Conservation (phyloP, 2,797 vertebrate species). For the Anisognathus igniventris region DNA sequence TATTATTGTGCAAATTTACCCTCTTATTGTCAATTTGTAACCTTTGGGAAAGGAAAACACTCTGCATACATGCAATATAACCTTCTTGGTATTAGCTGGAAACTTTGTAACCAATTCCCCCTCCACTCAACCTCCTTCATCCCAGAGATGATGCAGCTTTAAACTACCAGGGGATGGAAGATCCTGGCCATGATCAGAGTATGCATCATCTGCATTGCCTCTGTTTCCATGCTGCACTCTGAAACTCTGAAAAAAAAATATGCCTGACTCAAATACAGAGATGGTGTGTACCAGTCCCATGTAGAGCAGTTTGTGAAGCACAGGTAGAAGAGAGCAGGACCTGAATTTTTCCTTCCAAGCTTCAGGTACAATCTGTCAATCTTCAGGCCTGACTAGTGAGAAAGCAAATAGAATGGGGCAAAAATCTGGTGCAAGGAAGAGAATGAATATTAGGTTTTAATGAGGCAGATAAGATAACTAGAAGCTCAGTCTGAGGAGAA, state of each 20-base stretch:
- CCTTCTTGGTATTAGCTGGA: background rate
- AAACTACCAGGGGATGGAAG: background rate
- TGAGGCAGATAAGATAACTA: background rate
- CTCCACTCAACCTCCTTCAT: background rate
- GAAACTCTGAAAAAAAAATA: background rate
- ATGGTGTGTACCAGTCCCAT: background rate
- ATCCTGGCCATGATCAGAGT: background rate
- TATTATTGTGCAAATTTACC: background rate
- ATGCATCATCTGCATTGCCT: background rate
- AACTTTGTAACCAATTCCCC: background rate
- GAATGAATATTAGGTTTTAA: background rate
- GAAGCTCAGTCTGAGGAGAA: background rate
- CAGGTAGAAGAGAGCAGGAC: background rate
- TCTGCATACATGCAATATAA: background rate
- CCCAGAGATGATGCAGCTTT: background rate
- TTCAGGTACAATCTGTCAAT: background rate
- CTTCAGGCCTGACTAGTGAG: background rate
- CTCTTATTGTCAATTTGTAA: background rate
- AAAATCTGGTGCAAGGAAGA: background rate
- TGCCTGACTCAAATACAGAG: fast-evolving
- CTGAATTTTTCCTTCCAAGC: background rate
- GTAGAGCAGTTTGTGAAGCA: background rate
- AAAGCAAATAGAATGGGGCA: background rate
- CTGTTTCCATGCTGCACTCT: background rate
- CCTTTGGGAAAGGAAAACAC: background rate